phyloP scores from a whole-genome alignment of 2,113 vertebrate species.

The Oncorhynchus mykiss region DNA sequence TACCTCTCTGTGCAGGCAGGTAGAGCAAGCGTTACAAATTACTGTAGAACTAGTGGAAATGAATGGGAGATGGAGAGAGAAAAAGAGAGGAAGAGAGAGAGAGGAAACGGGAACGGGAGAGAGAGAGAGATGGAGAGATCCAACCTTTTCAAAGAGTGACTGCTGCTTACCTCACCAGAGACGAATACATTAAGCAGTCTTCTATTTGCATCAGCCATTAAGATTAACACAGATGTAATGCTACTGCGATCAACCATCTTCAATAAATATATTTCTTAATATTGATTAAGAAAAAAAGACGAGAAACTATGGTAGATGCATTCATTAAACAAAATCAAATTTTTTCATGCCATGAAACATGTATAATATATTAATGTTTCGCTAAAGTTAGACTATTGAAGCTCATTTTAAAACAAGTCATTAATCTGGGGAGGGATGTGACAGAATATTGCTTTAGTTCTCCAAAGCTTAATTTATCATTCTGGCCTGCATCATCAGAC shows the following conservation, averaged over 20 bases:
- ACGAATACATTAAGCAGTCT: not conserved
- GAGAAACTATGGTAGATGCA: too few relatives aligned
- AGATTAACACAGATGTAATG: not conserved
- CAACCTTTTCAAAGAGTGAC: not conserved
- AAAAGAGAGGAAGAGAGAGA: too few relatives aligned
- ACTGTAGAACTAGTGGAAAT: too few relatives aligned
- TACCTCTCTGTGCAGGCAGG: too few relatives aligned
- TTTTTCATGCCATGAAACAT: too few relatives aligned
- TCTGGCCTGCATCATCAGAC: slow-evolving; percentile 26
- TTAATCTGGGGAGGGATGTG: slow-evolving; percentile 18
- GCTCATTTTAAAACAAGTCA: slow-evolving; percentile 13
- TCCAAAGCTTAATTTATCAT: slow-evolving; percentile 37
- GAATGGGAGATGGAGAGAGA: too few relatives aligned
- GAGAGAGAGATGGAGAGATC: too few relatives aligned
- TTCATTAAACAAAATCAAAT: too few relatives aligned
- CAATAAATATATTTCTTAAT: not conserved
- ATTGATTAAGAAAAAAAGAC: too few relatives aligned
- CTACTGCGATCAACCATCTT: not conserved
- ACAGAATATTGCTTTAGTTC: slow-evolving; percentile 16
- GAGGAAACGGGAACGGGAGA: too few relatives aligned
- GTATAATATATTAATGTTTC: not conserved
- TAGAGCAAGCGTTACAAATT: too few relatives aligned
- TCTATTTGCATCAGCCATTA: not conserved
- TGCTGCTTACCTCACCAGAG: too few relatives aligned
- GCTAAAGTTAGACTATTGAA: slow-evolving; percentile 13